phyloP scores from a whole-genome alignment of 2,888 invertebrate genomes.

The Pristionchus arcanus region DNA sequence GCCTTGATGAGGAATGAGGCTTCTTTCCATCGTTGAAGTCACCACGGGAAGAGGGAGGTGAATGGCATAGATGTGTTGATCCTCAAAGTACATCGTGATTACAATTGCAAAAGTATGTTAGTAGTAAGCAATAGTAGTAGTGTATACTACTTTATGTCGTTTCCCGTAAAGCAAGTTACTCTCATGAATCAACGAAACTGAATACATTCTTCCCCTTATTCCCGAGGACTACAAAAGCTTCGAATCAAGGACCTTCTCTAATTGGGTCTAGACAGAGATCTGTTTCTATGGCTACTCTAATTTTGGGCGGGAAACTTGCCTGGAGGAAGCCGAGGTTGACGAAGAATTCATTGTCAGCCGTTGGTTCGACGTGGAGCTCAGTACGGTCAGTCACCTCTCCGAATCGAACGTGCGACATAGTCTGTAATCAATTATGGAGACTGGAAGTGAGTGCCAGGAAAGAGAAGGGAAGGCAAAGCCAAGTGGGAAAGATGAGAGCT shows the following conservation, averaged over 20 bases:
- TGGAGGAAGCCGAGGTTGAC: constrained; percentile 52
- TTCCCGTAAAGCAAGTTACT: background rate
- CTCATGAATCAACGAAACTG: background rate
- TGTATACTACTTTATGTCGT: background rate
- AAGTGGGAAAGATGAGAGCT: constrained; percentile 38
- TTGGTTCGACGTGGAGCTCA: background rate
- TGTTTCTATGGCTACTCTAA: background rate
- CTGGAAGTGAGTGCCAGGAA: background rate
- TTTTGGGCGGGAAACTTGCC: background rate
- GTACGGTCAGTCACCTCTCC: constrained; percentile 19
- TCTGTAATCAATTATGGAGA: constrained; percentile 10
- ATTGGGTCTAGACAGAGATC: background rate
- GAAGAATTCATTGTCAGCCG: background rate
- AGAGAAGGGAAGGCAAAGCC: constrained; percentile 12
- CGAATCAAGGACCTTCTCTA: background rate
- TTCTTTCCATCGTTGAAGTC: background rate
- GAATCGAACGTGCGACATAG: constrained; percentile 42
- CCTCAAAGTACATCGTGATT: background rate
- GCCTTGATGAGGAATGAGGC: background rate
- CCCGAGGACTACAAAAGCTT: background rate
- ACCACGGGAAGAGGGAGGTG: constrained; percentile 9
- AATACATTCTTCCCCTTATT: background rate
- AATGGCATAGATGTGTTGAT: constrained; percentile 49
- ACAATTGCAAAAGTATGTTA: background rate
- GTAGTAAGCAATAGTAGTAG: background rate